Evolutionary conservation across 1,140 invertebrate species (phyloP), one percentile per base, ranked within the genome.

Genomic region (Monomorium pharaonis): DNA sequence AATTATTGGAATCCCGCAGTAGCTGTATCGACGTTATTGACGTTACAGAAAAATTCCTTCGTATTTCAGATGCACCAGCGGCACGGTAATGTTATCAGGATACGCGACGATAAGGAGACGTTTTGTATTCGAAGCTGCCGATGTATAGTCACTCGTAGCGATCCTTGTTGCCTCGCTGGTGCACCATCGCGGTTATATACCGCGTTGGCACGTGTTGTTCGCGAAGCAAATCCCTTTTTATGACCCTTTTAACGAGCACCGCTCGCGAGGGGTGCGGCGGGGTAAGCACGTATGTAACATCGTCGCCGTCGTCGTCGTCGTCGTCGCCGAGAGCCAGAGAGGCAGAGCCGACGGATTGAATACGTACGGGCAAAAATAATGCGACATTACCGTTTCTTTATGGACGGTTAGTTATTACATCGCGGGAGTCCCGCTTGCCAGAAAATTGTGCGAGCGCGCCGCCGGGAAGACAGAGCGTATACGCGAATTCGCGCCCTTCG

Each of bases 321-420:
- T 3, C 37, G 33, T 7, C 18, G 24, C 14, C 7, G 60, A 87
- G 47, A 27, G 7, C 18, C 9, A n/a, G n/a, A n/a, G n/a, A n/a
- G n/a, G n/a, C n/a, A n/a, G 14, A 21, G 9, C 30, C 24, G 37
- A 88, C 21, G 81, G 56, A 88, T 85, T 54, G 58, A 88, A 27
- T 27, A 54, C 33, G 37, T 62, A 74, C 37, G 37, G n/a, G 24
- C 54, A 24, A 51, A 72, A 85, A 84, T 54, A 84, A 76, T 51
- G 54, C 24, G 18, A 51, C 18, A 51, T 78, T 56, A 42, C 24
- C 27, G 42, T 16, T 60, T 76, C 18, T 78, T 81, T 85, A 77
- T 77, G 51, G 51, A 51, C 67, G 63, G 74, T 63, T 58, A 80
- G 83, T 84, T 76, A 87, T 87, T 77, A 84, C 80, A 56, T 10